A percentile compares a stretch with the other conserved stretches of the same genome.
These are phyloP conservation scores for Ferrisia virgata DNA, from an alignment of 2,888 invertebrate species.

Conservation along the genomic window DNA sequence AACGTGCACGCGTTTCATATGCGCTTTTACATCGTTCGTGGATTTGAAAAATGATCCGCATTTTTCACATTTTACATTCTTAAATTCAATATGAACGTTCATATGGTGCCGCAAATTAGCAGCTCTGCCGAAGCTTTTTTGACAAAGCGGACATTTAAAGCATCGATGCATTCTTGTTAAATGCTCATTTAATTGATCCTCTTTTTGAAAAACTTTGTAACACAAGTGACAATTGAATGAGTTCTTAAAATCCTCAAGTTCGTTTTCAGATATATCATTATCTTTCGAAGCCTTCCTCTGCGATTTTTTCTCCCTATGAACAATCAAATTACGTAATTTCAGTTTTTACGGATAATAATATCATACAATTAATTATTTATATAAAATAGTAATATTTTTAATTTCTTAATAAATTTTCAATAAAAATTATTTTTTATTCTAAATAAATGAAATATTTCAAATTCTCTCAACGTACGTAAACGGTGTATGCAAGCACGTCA, in stretches of 20 bases:
- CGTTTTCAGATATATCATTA: background rate
- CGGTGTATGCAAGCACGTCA: too few species aligned
- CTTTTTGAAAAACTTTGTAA: conserved; percentile 4
- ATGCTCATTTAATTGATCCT: background rate
- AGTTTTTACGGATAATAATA: background rate
- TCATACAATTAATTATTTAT: background rate
- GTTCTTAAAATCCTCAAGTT: conserved; percentile 20
- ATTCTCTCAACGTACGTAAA: too few species aligned
- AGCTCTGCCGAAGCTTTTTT: background rate
- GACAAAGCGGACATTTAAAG: background rate
- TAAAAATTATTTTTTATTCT: too few species aligned
- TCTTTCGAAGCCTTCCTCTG: background rate
- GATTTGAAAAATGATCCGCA: conserved; percentile 1
- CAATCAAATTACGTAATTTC: conserved; percentile 13
- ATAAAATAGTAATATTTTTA: too few species aligned
- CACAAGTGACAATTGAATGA: conserved; percentile 9
- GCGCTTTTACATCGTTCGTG: background rate
- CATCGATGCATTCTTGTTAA: background rate
- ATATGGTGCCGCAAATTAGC: background rate
- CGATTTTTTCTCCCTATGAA: background rate
- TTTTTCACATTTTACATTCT: background rate
- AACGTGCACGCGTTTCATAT: background rate
- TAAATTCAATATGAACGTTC: background rate
- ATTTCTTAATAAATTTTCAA: too few species aligned
- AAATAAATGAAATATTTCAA: too few species aligned